Evolutionary conservation across 2,888 invertebrate genomes (phyloP).

Genomic region (Hemistola chrysoprasaria): DNA sequence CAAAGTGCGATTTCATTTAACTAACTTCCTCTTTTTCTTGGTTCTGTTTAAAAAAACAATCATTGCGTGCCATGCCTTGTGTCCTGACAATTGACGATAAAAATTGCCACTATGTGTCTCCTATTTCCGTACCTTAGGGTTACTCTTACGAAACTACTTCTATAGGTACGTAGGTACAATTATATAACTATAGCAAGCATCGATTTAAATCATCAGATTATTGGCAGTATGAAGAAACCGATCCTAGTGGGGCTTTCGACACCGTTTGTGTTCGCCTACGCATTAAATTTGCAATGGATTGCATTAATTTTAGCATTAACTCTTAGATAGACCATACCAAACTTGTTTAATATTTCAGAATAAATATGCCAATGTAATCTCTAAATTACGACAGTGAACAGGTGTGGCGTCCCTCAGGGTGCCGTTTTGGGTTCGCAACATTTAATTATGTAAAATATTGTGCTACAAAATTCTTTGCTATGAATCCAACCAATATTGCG

Average conservation of each 20-base stretch:
- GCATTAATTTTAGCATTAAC: slow-evolving; percentile 1
- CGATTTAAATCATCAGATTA: slow-evolving; percentile 11
- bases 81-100: no score
- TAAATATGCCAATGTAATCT: not conserved
- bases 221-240: slow-evolving; percentile 11
- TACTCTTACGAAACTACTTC: no score
- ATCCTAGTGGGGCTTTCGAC: slow-evolving; percentile 5
- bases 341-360: not conserved
- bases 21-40: no score
- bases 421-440: not conserved
- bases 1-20: no score
- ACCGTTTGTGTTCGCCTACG: slow-evolving; percentile 9
- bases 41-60: no score
- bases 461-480: no score
- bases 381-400: not conserved
- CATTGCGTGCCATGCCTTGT: no score
- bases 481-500: no score
- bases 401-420: not conserved
- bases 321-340: not conserved
- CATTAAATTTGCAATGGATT: slow-evolving; percentile 8
- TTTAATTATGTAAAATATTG: no score
- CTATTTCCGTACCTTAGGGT: no score
- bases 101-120: no score
- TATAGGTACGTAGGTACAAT: no score
- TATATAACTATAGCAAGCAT: slow-evolving; percentile 4